phyloP scores from a whole-genome alignment of 2,113 vertebrate genomes.

The Dunckerocampus dactyliophorus region DNA sequence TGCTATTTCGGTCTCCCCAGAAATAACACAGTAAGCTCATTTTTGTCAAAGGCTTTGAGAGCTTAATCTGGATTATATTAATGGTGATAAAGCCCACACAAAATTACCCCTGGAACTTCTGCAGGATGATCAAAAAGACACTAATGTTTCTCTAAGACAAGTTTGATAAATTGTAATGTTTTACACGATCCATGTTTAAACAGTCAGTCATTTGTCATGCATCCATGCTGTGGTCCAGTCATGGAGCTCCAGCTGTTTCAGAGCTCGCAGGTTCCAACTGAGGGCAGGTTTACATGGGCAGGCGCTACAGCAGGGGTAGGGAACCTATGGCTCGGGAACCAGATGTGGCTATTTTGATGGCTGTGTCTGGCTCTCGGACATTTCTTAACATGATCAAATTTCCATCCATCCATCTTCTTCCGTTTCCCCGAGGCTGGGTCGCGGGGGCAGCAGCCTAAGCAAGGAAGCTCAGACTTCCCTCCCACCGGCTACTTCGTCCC shows the following conservation, averaged over 20 bases:
- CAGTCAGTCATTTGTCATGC: neutral
- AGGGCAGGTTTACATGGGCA: neutral
- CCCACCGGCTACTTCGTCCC: no score
- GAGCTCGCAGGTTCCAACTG: neutral
- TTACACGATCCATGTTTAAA: no score
- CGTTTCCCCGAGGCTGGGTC: no score
- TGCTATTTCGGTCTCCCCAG: constrained; percentile 50
- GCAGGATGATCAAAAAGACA: neutral
- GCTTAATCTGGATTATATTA: constrained; percentile 43
- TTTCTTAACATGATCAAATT: no score
- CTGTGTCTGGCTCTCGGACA: no score
- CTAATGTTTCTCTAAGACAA: neutral
- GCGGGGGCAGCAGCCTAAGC: no score
- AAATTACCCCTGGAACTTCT: constrained; percentile 11
- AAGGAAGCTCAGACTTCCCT: no score
- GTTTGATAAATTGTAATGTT: no score
- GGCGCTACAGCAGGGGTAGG: constrained; percentile 1
- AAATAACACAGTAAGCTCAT: constrained; percentile 44
- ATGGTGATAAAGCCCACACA: constrained; percentile 34
- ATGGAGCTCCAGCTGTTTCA: neutral
- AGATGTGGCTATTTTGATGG: no score
- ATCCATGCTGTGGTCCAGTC: neutral
- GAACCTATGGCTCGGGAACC: no score
- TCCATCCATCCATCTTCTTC: no score
- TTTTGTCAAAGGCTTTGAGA: constrained; percentile 37